Base-by-base conservation (phyloP, 2,888 invertebrate species). In the Drosophila putrida region DNA sequence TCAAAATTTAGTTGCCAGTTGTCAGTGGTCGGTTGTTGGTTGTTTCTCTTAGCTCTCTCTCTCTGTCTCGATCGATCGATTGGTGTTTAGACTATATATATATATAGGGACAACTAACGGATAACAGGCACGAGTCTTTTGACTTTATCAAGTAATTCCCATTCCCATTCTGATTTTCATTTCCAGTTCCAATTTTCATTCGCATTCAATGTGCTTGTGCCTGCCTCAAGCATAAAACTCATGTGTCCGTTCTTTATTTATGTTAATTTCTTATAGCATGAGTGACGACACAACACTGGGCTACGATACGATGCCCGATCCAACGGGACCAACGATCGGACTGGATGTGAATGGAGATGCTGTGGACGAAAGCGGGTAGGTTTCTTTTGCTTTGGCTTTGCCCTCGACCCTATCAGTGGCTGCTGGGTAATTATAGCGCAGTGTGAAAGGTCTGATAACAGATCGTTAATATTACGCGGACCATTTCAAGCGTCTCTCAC, bases 381-480 rank as follows among this genome's bases (percentile, higher is more conserved):
- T 88, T 61, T 46, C 46, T 38, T n/a, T n/a, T n/a, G n/a, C n/a
- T n/a, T n/a, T n/a, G n/a, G 67, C 36, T 43, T 43, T 61, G 65
- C 51, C 53, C 68, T 79, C 67, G 82, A 72, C 80, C 70, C 80
- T 77, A 80, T 90, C 87, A 80, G 53, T 65, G 35, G 20, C 43
- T 36, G 61, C 47, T 54, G 81, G 61, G 75, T 88, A 88, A 82
- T 88, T 82, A 82, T 82, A 88, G 88, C 64, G 59, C 61, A 49
- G 75, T 71, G 78, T 75, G 68, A 76, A 69, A 76, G 80, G 66
- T 74, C 86, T 66, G 83, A 83, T 83, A 83, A 88, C 75, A 87
- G 89, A 89, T 83, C 83, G 83, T 83, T 83, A 83, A 79, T 89
- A 83, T 83, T 83, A 89, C 85, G 88, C 89, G 83, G 71, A 59